Base-by-base conservation (phyloP, 2,113 vertebrate genomes). In the Plotosus lineatus region DNA sequence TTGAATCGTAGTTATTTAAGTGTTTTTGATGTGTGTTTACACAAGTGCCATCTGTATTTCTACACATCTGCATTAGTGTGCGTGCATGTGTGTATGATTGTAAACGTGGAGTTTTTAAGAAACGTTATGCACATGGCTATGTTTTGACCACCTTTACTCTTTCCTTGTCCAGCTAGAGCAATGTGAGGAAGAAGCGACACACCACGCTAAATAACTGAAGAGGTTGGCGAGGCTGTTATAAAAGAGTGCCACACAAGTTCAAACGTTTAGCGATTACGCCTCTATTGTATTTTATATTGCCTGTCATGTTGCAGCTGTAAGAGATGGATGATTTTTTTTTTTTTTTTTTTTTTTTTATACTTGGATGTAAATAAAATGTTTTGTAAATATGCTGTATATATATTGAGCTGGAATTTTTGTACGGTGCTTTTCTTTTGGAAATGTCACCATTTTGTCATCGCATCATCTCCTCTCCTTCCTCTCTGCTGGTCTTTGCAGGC, bases 321-420 rank as follows among this genome's bases (percentile, higher is more conserved):
- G 89, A 91, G 89, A 88, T 92, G 91, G 91, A 89, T 90, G 90
- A 87, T 90, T 92, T 90, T 89, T 91, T 89, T 89, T 91, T 89
- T 89, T 87, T 90, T 90, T 92, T 90, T 89, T 91, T 89, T 89
- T 91, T 89, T 89, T 87, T 90, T 88, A 90, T 90, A 90, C 78
- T 40, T 86, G 60, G 21, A 71, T 94, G 93, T 93, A 92, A 92
- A 90, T 90, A 88, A 74, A 81, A 38, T 83, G 86, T 71, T 83
- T 88, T 94, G 93, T 94, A 93, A 85, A 93, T 92, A 90, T 90
- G 85, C 84, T 94, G 93, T 94, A 93, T 86, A 93, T 85, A 93
- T 93, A 93, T 90, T 83, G 87, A 86, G 87, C 73, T 80, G 80
- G 73, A 84, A 61, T 86, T 87, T 92, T 94, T 93, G 87, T 94